A percentile compares a stretch with the other conserved stretches of the same genome.
Evolutionary conservation across 2,113 vertebrate species (phyloP).

Genomic region (Antennarius striatus): DNA sequence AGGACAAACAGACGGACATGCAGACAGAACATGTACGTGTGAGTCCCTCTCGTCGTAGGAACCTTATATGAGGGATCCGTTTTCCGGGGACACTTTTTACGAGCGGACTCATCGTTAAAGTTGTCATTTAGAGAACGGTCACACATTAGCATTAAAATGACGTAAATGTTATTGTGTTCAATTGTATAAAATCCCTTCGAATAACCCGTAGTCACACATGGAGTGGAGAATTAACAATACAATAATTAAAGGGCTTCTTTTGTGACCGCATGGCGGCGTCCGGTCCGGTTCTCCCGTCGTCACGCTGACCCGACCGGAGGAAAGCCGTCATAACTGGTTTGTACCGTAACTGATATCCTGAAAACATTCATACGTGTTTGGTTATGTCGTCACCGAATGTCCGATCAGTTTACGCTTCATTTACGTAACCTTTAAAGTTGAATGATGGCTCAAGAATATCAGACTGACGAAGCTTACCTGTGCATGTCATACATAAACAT

Average conservation of each 20-base stretch:
- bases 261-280: slow-evolving; percentile 6
- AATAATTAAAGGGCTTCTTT: no score
- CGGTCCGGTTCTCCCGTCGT: background rate
- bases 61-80: background rate
- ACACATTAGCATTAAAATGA: background rate
- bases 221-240: background rate
- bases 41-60: slow-evolving; percentile 5
- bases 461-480: no score
- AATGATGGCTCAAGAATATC: background rate
- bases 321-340: slow-evolving; percentile 12
- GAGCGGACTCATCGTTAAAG: slow-evolving; percentile 22
- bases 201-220: rapidly evolving
- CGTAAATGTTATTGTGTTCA: rapidly evolving
- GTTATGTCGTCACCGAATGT: background rate
- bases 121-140: background rate
- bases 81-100: slow-evolving; percentile 40
- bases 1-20: background rate
- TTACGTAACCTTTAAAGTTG: no score
- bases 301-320: slow-evolving; percentile 2
- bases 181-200: background rate
- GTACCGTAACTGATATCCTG: background rate
- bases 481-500: background rate
- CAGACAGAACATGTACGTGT: background rate
- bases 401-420: no score
- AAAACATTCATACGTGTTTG: background rate